phyloP scores from a whole-genome alignment of 2,797 vertebrate genomes.

The Periparus ater region DNA sequence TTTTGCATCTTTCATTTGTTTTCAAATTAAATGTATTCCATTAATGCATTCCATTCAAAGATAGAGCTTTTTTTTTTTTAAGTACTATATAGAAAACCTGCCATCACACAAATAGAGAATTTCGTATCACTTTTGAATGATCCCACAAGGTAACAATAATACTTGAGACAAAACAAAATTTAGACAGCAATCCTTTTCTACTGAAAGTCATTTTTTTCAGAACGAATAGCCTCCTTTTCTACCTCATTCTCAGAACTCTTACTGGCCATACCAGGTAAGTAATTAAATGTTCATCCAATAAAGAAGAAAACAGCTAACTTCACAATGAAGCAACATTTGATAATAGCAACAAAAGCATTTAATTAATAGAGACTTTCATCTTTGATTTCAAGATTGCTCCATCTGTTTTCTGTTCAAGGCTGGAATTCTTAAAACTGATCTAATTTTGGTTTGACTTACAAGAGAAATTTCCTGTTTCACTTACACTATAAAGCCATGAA shows the following conservation, averaged over 20 bases:
- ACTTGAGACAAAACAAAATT: background rate
- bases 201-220: background rate
- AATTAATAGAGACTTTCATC: background rate
- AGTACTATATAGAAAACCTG: background rate
- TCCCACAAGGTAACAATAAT: background rate
- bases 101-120: background rate
- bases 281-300: background rate
- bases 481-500: background rate
- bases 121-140: background rate
- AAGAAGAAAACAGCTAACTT: background rate
- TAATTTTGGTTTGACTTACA: background rate
- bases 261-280: background rate
- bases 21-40: background rate
- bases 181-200: background rate
- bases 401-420: background rate
- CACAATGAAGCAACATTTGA: background rate
- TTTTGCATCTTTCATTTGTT: background rate
- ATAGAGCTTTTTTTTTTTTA: rapidly evolving
- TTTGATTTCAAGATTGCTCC: background rate
- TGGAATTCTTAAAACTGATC: background rate
- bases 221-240: background rate
- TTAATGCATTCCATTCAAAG: background rate
- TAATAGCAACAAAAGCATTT: background rate
- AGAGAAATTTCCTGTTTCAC: background rate
- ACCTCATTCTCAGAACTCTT: background rate